These are phyloP conservation scores for Chaetodon auriga DNA, from an alignment of 2,113 vertebrate species.

Conservation along the genomic window DNA sequence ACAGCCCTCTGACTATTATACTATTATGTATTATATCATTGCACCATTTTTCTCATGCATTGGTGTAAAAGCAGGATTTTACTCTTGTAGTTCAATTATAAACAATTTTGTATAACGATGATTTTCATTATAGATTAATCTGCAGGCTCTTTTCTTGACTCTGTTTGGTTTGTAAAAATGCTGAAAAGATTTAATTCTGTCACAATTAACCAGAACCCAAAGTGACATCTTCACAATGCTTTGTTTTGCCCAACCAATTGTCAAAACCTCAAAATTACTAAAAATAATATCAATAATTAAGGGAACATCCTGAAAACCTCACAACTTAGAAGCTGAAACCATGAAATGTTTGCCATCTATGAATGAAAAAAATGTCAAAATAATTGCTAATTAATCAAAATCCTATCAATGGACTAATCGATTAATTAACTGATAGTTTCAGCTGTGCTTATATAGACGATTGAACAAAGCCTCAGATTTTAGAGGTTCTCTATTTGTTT, in stretches of 20 bases:
- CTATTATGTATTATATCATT: background rate
- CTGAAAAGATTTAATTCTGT: no score
- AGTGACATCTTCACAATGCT: background rate
- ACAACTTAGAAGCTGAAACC: background rate
- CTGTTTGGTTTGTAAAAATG: background rate
- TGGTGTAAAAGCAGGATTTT: background rate
- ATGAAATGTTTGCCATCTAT: background rate
- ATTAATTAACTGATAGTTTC: background rate
- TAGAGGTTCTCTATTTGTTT: background rate
- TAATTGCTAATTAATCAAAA: background rate
- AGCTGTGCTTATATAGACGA: background rate
- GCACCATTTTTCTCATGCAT: background rate
- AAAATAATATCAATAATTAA: no score
- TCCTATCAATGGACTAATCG: background rate
- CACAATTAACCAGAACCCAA: background rate
- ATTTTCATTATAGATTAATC: background rate
- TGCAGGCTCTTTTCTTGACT: background rate
- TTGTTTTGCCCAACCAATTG: background rate
- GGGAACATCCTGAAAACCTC: background rate
- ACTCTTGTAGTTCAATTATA: background rate
- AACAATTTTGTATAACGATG: background rate
- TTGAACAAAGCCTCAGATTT: background rate
- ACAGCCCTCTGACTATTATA: background rate
- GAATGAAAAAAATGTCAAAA: background rate
- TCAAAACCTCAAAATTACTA: background rate